Base-by-base conservation (phyloP, 2,113 vertebrate species). In the Chloroceryle aenea region DNA sequence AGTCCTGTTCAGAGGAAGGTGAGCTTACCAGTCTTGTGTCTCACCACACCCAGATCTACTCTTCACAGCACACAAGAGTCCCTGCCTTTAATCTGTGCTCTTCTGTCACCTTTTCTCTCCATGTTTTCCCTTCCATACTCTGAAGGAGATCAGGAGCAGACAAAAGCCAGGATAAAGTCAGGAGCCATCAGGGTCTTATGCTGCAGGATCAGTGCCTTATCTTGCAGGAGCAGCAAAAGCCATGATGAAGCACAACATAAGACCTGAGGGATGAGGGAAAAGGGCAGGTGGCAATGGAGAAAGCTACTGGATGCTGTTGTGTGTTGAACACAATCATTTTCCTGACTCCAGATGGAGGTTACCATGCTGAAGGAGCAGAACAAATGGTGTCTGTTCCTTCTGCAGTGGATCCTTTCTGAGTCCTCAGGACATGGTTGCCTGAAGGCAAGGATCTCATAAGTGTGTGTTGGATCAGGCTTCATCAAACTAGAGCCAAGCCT, bases 31-130 rank as follows among this genome's bases (percentile, higher is more conserved):
- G 20, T 4, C 6, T 1, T 67, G 32, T 32, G 36, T 75, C 73
- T 63, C 64, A 30, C 29, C 48, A 56, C 12, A 3, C 9, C n/a
- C 17, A 87, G 3, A 30, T 0, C 1, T n/a, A 16, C 18, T 58
- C 16, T 45, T 1, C 0, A 1, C 32, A 79, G 78, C 71, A 66
- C 23, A 58, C 9, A 20, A 0, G 0, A 8, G 19, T 64, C 43
- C 13, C 30, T 63, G 36, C 48, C 53, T 87, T 94, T 72, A 58
- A 29, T 85, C 68, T 85, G 52, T 56, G 40, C 56, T 36, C 12
- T 68, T n/a, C 32, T 66, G 36, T 62, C 50, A 58, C 22, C 58
- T 71, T 34, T 85, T 67, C 11, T 32, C 19, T 32, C 23, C 77
- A 64, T 59, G 11, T 47, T 61, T 89, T 47, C 32, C 29, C 22